These are phyloP conservation scores for Dunckerocampus dactyliophorus DNA, from an alignment of 2,113 vertebrate genomes.

Conservation along the genomic window DNA sequence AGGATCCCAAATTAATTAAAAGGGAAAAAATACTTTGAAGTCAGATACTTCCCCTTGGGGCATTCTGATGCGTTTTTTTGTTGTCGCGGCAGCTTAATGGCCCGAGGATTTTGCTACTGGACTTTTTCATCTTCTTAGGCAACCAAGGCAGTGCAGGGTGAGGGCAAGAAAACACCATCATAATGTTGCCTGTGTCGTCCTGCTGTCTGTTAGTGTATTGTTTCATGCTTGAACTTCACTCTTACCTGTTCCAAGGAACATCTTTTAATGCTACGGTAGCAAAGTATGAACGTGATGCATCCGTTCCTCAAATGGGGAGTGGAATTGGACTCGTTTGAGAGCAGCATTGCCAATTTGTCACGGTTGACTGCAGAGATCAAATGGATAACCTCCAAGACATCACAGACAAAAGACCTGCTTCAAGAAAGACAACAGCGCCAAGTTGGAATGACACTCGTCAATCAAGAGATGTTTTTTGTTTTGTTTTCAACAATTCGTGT, in stretches of 20 bases:
- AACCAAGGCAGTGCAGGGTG: conserved; percentile 1
- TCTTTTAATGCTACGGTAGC: conserved; percentile 2
- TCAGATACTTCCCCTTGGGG: conserved; percentile 34
- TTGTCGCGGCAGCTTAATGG: conserved; percentile 18
- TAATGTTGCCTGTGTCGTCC: neutral
- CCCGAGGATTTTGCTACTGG: conserved; percentile 15
- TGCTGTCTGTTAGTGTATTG: neutral
- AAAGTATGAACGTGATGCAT: neutral
- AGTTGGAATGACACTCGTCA: no score
- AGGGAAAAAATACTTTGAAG: conserved; percentile 50
- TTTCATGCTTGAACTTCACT: conserved; percentile 12
- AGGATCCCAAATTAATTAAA: conserved; percentile 49
- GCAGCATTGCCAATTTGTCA: conserved; percentile 11
- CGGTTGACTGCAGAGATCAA: conserved; percentile 1
- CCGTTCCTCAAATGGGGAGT: neutral
- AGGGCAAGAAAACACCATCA: neutral
- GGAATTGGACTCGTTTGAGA: conserved; percentile 5
- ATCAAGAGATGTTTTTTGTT: no score
- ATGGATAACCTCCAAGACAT: neutral
- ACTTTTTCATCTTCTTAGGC: conserved; percentile 23
- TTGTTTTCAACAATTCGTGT: no score
- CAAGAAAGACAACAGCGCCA: no score
- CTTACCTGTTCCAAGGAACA: conserved; percentile 8
- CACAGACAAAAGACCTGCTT: no score
- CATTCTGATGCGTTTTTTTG: conserved; percentile 25